These are phyloP conservation scores for Misgurnus anguillicaudatus DNA, from an alignment of 2,113 vertebrate genomes.

Conservation along the genomic window DNA sequence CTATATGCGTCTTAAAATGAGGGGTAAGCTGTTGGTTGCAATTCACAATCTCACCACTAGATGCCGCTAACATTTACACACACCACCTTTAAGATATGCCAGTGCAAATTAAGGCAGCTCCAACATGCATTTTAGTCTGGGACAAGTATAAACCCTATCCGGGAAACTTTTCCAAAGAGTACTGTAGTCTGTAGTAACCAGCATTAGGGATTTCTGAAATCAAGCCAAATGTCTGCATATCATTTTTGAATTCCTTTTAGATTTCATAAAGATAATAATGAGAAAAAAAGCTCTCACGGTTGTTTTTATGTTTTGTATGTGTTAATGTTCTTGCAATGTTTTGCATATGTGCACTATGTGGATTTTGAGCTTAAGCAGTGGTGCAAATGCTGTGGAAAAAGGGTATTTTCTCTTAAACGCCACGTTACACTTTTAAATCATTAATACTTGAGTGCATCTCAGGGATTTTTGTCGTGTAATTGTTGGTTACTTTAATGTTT, in stretches of 20 bases:
- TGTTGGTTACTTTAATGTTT: background rate
- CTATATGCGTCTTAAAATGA: too few relatives aligned
- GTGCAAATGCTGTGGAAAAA: background rate
- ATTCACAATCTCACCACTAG: too few relatives aligned
- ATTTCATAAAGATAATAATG: background rate
- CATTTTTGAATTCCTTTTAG: background rate
- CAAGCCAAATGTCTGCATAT: background rate
- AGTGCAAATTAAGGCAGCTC: too few relatives aligned
- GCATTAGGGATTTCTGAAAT: background rate
- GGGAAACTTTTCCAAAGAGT: background rate
- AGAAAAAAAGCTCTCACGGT: background rate
- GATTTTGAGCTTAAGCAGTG: background rate
- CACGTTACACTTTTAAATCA: background rate
- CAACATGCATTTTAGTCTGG: too few relatives aligned
- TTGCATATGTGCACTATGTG: background rate
- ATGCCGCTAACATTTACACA: too few relatives aligned
- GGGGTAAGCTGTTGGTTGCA: too few relatives aligned
- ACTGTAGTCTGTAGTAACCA: too few relatives aligned
- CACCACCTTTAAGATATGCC: too few relatives aligned
- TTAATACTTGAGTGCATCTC: constrained; percentile 9
- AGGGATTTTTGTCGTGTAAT: background rate
- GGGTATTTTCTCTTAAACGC: background rate
- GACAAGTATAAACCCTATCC: too few relatives aligned
- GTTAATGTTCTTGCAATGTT: background rate
- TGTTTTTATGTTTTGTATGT: background rate